These are phyloP conservation scores for Pachymerium ferrugineum DNA, from an alignment of 2,888 invertebrate species.

Conservation along the genomic window DNA sequence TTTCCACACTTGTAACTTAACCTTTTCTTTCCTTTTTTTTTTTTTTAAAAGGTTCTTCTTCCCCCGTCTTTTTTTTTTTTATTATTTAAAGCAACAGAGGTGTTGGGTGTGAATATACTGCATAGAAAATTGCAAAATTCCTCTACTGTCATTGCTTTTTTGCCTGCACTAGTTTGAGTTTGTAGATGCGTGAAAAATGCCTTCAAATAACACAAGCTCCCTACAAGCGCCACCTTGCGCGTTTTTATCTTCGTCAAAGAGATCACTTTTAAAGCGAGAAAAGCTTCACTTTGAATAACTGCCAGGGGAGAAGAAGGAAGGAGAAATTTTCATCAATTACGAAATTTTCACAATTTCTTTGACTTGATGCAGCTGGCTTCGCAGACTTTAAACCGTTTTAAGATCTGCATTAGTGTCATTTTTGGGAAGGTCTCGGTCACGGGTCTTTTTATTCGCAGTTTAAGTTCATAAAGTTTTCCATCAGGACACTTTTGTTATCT, in stretches of 20 bases:
- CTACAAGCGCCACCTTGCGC: not conserved
- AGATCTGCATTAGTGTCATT: too few relatives aligned
- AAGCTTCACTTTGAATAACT: not conserved
- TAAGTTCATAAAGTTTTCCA: too few relatives aligned
- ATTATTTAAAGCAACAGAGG: not conserved
- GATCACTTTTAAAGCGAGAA: conserved; percentile 1
- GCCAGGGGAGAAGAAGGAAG: not conserved
- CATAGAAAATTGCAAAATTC: not conserved
- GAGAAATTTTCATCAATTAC: not conserved
- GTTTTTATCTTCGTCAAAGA: conserved; percentile 18
- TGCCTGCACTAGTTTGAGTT: not conserved
- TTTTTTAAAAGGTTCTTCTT: too few relatives aligned
- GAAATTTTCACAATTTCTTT: not conserved
- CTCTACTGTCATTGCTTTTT: not conserved
- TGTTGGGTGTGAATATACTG: not conserved
- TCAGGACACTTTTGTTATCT: too few relatives aligned
- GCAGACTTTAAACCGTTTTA: too few relatives aligned
- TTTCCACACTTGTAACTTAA: too few relatives aligned
- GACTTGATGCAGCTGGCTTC: not conserved
- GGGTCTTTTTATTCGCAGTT: too few relatives aligned
- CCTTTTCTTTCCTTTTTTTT: not conserved
- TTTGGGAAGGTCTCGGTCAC: too few relatives aligned
- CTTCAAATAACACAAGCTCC: not conserved
- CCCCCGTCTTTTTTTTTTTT: not conserved
- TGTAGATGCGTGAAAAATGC: conserved; percentile 4